These are phyloP conservation scores for Tadarida brasiliensis DNA, from an alignment of 2,797 vertebrate genomes.

Conservation along the genomic window DNA sequence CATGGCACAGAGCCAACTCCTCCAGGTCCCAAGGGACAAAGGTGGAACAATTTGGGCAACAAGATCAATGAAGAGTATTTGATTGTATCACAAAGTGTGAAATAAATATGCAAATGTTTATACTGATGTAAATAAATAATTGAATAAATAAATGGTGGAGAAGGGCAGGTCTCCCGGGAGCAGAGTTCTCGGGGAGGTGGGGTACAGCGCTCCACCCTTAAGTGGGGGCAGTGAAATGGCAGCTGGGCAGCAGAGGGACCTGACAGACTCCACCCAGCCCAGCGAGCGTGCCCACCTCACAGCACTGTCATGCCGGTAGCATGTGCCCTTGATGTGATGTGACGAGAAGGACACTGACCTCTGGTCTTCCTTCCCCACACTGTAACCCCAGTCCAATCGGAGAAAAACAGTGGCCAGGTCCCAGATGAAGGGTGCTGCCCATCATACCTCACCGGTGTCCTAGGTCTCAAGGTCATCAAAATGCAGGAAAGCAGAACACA, in stretches of 20 bases:
- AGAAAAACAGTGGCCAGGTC: background rate
- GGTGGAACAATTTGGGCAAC: background rate
- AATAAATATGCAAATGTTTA: background rate
- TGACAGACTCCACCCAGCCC: background rate
- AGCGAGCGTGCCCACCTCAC: background rate
- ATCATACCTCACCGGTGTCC: too few species aligned
- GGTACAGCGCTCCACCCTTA: too few species aligned
- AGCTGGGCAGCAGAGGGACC: too few species aligned
- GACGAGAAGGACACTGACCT: background rate
- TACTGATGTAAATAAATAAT: background rate
- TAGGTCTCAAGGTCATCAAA: background rate
- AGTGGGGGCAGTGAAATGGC: too few species aligned
- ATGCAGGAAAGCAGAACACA: background rate
- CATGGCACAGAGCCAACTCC: background rate
- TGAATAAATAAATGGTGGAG: background rate
- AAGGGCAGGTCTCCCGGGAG: background rate
- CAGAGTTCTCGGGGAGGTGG: background rate
- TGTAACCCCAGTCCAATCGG: background rate
- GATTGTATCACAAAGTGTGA: background rate
- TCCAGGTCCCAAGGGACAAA: background rate
- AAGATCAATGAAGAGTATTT: background rate
- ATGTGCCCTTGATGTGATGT: background rate
- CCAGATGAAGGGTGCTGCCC: background rate
- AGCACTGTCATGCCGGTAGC: background rate
- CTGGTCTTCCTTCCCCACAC: background rate